A percentile compares a stretch with the other conserved stretches of the same genome.
phyloP scores from a whole-genome alignment of 1,140 invertebrate species.

The Piezodorus guildinii region DNA sequence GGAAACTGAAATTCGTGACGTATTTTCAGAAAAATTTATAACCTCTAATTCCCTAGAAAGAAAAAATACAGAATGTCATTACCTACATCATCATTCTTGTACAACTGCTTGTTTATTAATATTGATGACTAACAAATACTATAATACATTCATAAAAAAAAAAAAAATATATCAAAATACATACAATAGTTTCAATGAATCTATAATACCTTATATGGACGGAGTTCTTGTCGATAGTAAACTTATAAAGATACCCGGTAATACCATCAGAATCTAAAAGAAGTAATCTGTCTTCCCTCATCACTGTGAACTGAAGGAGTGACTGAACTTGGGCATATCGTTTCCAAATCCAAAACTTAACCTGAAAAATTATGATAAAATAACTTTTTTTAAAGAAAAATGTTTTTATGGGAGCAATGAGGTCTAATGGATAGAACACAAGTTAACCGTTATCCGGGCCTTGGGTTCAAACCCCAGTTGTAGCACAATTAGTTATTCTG shows the following conservation, averaged over 20 bases:
- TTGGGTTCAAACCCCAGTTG: too few species aligned
- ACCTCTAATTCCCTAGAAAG: background rate
- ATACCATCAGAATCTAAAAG: background rate
- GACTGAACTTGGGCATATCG: background rate
- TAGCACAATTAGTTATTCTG: too few species aligned
- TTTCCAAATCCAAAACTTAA: slow-evolving; percentile 3
- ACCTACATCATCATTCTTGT: too few species aligned
- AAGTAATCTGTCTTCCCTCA: background rate
- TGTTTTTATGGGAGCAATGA: too few species aligned
- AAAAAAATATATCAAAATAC: too few species aligned
- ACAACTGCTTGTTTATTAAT: too few species aligned
- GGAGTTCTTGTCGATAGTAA: background rate
- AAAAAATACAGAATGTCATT: background rate
- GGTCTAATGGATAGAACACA: too few species aligned
- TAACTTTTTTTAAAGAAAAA: too few species aligned
- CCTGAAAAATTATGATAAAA: background rate
- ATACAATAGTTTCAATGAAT: too few species aligned
- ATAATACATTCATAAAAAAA: too few species aligned
- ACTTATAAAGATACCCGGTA: background rate
- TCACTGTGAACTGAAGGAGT: background rate
- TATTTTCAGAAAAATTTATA: background rate
- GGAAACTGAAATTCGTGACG: background rate
- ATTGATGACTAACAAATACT: too few species aligned
- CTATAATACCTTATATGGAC: background rate
- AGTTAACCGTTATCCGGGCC: too few species aligned